Evolutionary conservation across 2,113 vertebrate genomes (phyloP).

Genomic region (Cebidichthys violaceus): DNA sequence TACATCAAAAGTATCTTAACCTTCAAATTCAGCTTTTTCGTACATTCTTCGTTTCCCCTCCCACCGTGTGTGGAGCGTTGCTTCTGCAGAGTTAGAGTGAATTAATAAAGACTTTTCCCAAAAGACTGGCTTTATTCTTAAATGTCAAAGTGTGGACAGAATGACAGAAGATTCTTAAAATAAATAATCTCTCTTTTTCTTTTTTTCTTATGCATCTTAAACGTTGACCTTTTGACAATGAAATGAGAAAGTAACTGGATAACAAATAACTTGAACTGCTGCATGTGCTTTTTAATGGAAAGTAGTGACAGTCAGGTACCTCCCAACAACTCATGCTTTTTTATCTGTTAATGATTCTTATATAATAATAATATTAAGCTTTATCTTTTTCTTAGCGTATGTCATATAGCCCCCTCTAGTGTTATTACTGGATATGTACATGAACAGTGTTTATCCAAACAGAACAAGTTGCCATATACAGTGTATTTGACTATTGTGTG

Average conservation of each 20-base stretch:
- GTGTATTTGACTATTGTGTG: background rate
- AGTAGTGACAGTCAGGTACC: background rate
- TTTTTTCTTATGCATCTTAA: background rate
- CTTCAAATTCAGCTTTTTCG: conserved; percentile 25
- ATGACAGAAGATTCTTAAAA: conserved; percentile 33
- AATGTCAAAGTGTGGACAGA: conserved; percentile 35
- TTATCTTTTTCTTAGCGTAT: background rate
- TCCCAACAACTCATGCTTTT: background rate
- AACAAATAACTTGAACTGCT: background rate
- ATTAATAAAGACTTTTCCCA: conserved; percentile 51
- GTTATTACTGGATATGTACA: conserved; percentile 47
- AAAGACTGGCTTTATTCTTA: conserved; percentile 44
- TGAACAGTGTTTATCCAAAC: background rate
- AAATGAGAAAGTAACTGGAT: conserved; percentile 1
- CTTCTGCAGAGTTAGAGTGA: conserved; percentile 21
- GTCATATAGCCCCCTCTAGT: conserved; percentile 74
- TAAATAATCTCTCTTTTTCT: background rate
- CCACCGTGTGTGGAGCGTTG: background rate
- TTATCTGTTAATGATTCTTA: background rate
- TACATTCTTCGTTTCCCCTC: background rate
- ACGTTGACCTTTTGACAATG: background rate
- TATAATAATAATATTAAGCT: background rate
- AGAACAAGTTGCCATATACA: background rate
- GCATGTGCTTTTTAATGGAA: background rate
- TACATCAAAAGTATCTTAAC: background rate